Conservation (phyloP, 2,888 invertebrate genomes). For the Erebia epiphron region DNA sequence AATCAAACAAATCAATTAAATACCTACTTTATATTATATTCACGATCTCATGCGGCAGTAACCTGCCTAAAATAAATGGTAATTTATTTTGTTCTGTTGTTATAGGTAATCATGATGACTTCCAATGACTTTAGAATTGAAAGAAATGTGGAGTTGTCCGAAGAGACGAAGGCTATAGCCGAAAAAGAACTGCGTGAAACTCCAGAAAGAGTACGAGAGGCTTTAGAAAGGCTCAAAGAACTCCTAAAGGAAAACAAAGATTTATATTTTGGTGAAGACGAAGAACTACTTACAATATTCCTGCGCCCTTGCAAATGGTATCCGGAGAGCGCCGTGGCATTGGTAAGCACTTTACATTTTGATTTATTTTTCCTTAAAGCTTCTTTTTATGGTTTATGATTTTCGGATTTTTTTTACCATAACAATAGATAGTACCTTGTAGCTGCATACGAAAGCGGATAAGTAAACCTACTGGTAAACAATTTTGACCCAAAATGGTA, state of each 20-base stretch:
- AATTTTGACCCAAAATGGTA: too few species aligned
- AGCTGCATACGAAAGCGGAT: too few species aligned
- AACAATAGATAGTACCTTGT: too few species aligned
- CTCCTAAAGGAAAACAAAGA: slow-evolving; percentile 87
- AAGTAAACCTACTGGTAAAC: too few species aligned
- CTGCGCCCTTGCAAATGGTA: slow-evolving; percentile 93
- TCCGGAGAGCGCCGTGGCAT: slow-evolving; percentile 89
- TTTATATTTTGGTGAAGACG: slow-evolving; percentile 87
- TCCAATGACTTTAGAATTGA: slow-evolving; percentile 82
- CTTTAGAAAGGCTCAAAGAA: slow-evolving; percentile 83
- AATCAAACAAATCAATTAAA: too few species aligned
- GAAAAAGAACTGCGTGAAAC: slow-evolving; percentile 87
- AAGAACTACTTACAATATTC: slow-evolving; percentile 90
- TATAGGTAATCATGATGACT: slow-evolving; percentile 63
- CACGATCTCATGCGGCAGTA: too few species aligned
- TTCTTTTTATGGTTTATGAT: background rate
- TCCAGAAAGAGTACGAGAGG: slow-evolving; percentile 85
- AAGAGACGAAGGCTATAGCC: slow-evolving; percentile 83
- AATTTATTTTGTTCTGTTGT: slow-evolving; percentile 29
- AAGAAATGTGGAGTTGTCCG: slow-evolving; percentile 80
- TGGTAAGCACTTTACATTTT: slow-evolving; percentile 81
- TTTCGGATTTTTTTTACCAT: background rate
- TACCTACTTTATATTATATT: too few species aligned
- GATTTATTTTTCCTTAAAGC: slow-evolving; percentile 1
- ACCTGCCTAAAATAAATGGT: background rate